Conservation (phyloP, 2,888 invertebrate species). For the Ptilodon capucinus region DNA sequence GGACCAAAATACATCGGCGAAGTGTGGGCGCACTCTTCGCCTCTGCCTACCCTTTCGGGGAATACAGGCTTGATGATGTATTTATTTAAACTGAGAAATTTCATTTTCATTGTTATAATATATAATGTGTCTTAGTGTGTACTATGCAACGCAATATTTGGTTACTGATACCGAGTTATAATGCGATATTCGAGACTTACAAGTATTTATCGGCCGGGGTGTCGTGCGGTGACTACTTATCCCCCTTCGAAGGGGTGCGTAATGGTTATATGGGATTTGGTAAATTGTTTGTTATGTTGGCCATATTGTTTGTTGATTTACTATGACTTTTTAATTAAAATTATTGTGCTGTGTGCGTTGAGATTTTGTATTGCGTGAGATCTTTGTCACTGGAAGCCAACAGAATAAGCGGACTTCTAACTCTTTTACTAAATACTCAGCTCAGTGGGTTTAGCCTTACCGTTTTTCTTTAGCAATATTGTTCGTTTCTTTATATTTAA, state of each 20-base stretch:
- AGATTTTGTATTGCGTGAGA: conserved; percentile 2
- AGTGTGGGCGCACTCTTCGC: too few species aligned
- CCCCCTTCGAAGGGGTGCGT: conserved; percentile 35
- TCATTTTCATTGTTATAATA: too few species aligned
- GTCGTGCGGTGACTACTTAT: conserved; percentile 47
- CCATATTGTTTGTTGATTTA: conserved; percentile 38
- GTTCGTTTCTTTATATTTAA: too few species aligned
- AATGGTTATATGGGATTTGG: conserved; percentile 67
- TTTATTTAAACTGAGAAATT: too few species aligned
- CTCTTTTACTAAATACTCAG: too few species aligned
- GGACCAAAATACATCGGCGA: too few species aligned
- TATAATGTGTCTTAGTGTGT: background rate
- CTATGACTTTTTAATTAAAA: conserved; percentile 37
- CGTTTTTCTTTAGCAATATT: too few species aligned
- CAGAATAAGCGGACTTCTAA: too few species aligned
- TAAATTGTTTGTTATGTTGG: conserved; percentile 50
- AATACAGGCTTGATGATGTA: too few species aligned
- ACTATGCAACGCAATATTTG: conserved; percentile 15
- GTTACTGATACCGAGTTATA: conserved; percentile 32
- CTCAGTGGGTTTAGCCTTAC: too few species aligned
- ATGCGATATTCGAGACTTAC: conserved; percentile 74
- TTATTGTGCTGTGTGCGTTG: conserved; percentile 8
- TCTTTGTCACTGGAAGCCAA: background rate
- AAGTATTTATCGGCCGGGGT: conserved; percentile 73
- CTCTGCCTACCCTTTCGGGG: too few species aligned